Evolutionary conservation across 2,113 vertebrate species (phyloP).

Genomic region (Cebus imitator): DNA sequence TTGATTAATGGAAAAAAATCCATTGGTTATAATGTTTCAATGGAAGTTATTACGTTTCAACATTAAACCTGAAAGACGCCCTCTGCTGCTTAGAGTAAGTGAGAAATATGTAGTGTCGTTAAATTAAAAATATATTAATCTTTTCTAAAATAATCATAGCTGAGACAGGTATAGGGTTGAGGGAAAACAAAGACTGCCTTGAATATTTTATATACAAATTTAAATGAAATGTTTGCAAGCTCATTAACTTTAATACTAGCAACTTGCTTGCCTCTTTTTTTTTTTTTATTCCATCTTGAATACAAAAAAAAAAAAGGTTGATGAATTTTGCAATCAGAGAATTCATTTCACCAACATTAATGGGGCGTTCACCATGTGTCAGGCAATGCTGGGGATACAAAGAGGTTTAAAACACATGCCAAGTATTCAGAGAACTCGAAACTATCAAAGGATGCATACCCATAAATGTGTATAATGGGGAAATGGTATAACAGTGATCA

Average conservation of each 20-base stretch:
- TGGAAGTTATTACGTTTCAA: conserved; percentile 44
- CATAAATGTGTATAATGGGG: not conserved
- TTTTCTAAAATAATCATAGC: conserved; percentile 62
- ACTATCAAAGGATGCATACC: not conserved
- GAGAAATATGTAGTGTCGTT: conserved; percentile 38
- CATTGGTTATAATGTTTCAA: conserved; percentile 43
- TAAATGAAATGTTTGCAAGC: conserved; percentile 55
- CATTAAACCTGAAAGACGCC: conserved; percentile 52
- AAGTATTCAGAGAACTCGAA: not conserved
- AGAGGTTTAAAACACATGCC: not conserved
- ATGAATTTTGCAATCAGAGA: conserved; percentile 3
- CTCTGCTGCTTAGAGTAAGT: conserved; percentile 53
- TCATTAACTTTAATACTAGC: conserved; percentile 66
- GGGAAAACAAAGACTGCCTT: conserved; percentile 47
- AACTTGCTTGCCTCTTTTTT: conserved; percentile 36
- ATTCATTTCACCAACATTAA: not conserved
- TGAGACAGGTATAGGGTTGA: conserved; percentile 46
- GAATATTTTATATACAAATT: conserved; percentile 43
- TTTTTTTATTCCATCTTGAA: not conserved
- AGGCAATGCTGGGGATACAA: not conserved
- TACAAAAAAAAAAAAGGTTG: conserved; percentile 43
- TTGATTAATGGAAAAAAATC: conserved; percentile 52
- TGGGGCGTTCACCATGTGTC: not conserved
- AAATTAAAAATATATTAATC: conserved; percentile 58
- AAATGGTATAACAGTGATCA: not conserved